phyloP scores from a whole-genome alignment of 2,113 vertebrate species.

The Colistium nudipinnis region DNA sequence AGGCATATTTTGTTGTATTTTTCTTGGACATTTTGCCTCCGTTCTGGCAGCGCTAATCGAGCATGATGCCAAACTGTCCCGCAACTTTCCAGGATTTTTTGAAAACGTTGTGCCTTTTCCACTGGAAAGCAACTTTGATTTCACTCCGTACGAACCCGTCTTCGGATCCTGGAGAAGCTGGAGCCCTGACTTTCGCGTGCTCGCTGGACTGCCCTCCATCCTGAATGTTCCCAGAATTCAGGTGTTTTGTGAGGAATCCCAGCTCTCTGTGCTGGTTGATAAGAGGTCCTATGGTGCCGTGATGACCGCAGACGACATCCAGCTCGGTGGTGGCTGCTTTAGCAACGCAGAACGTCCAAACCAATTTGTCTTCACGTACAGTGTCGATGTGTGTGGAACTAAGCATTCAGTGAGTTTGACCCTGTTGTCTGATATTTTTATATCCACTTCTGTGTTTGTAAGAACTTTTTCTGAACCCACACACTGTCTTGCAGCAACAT shows the following conservation, averaged over 20 bases:
- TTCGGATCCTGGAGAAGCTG: slow-evolving; percentile 49
- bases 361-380: slow-evolving; percentile 61
- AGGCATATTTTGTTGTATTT: slow-evolving; percentile 2
- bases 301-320: slow-evolving; percentile 31
- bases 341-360: slow-evolving; percentile 54
- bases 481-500: slow-evolving; percentile 27
- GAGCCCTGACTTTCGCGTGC: slow-evolving; percentile 23
- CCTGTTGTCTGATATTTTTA: background rate
- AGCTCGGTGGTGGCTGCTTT: slow-evolving; percentile 63
- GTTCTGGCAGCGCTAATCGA: background rate
- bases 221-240: slow-evolving; percentile 41
- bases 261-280: slow-evolving; percentile 55
- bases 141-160: slow-evolving; percentile 16
- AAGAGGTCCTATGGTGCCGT: slow-evolving; percentile 12
- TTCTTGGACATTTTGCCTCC: slow-evolving; percentile 16
- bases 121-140: slow-evolving; percentile 15
- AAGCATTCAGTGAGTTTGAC: slow-evolving; percentile 45
- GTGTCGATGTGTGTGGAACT: slow-evolving; percentile 65
- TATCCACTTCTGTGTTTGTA: background rate
- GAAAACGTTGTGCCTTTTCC: background rate
- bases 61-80: background rate
- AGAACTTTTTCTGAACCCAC: rapidly evolving
- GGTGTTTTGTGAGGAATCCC: slow-evolving; percentile 62
- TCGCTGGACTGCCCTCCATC: slow-evolving; percentile 10
- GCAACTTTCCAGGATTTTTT: background rate